A percentile compares a stretch with the other conserved stretches of the same genome.
Evolutionary conservation across 2,113 vertebrate genomes (phyloP).

Genomic region (Melanocharis versteri): DNA sequence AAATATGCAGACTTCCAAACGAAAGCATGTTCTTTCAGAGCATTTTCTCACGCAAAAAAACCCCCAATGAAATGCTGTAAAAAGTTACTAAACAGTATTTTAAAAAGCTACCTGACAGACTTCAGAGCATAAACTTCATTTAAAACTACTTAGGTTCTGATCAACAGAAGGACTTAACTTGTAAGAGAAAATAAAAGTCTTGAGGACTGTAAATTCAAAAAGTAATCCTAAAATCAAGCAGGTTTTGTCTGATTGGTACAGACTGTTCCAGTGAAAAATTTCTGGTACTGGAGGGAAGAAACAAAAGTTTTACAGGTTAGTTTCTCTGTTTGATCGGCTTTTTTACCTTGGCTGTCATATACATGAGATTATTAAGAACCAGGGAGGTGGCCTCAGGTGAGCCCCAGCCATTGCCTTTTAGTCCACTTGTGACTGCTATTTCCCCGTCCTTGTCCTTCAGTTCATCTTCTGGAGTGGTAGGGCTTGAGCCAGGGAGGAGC

Average conservation of each 20-base stretch:
- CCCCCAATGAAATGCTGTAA: background rate
- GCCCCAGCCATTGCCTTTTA: constrained; percentile 96
- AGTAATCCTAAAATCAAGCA: background rate
- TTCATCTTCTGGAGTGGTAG: constrained; percentile 92
- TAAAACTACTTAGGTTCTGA: background rate
- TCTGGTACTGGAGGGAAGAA: background rate
- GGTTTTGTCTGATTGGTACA: background rate
- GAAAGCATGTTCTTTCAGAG: background rate
- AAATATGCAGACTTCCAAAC: background rate
- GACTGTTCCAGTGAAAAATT: background rate
- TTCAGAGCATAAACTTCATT: background rate
- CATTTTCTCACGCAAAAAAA: background rate
- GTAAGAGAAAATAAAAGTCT: background rate
- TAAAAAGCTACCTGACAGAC: background rate
- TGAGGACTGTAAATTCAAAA: background rate
- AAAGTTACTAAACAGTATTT: background rate
- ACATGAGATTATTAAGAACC: constrained; percentile 99
- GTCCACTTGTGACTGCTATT: constrained; percentile 69
- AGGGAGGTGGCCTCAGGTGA: constrained; percentile 93
- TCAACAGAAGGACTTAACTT: background rate
- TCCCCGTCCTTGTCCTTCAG: constrained; percentile 77
- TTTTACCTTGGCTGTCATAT: constrained; percentile 97
- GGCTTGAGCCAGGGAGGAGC: constrained; percentile 89
- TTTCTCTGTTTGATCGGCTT: background rate
- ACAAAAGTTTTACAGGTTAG: background rate